These are phyloP conservation scores for Drosophila tsacasi DNA, from an alignment of 1,140 invertebrate genomes.

Conservation along the genomic window DNA sequence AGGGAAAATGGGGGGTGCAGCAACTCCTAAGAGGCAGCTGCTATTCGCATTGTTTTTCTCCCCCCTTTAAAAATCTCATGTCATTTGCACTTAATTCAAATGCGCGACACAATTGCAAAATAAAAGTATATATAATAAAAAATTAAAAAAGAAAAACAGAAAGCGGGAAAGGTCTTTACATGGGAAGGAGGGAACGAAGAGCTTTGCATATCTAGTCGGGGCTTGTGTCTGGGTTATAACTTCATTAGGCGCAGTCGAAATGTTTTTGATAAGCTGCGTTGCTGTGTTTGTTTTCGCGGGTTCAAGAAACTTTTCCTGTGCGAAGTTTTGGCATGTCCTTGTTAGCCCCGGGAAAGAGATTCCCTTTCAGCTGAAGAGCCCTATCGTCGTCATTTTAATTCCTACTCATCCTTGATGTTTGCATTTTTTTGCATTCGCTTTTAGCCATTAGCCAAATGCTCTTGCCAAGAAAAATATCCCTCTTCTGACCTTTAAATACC, in stretches of 20 bases:
- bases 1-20: conserved; percentile 11
- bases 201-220: conserved; percentile 43
- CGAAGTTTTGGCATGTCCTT: conserved; percentile 34
- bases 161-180: conserved; percentile 1
- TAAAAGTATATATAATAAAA: conserved; percentile 31
- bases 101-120: conserved; percentile 84
- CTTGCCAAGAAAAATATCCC: conserved; percentile 19
- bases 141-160: neutral
- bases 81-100: conserved; percentile 85
- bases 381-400: conserved; percentile 57
- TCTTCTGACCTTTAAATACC: conserved; percentile 77
- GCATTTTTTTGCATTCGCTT: conserved; percentile 49
- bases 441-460: conserved; percentile 51
- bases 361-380: conserved; percentile 54
- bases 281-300: neutral
- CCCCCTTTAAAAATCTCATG: conserved; percentile 66
- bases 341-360: conserved; percentile 23
- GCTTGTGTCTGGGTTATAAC: conserved; percentile 61
- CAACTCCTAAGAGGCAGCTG: conserved; percentile 42
- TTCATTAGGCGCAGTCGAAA: conserved; percentile 64
- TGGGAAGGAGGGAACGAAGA: conserved; percentile 5
- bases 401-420: conserved; percentile 40
- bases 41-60: conserved; percentile 53
- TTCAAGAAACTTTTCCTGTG: conserved; percentile 52
- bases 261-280: conserved; percentile 55